Evolutionary conservation across 2,888 invertebrate genomes (phyloP), one percentile per base, ranked within the genome.

Genomic region (Epicampocera succincta): DNA sequence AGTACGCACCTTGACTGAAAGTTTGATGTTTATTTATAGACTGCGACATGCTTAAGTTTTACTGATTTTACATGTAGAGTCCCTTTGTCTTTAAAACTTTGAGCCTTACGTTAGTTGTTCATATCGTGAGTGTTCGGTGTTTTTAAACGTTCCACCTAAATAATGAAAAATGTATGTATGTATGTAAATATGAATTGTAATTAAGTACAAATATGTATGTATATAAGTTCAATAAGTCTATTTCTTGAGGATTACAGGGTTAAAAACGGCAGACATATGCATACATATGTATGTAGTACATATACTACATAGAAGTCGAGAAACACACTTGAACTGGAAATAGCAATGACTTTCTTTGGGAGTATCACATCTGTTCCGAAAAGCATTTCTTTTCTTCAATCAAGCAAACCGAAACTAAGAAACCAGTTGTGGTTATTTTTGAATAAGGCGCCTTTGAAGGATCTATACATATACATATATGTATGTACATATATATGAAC

Each of bases 1-100:
- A 9, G 38, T 48, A 76, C 72, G 13, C 75, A 82, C 82, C 71
- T 78, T 78, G 82, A 71, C 60, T 74, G 44, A 44, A 71, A 50
- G 54, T 71, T 66, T 75, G 73, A 66, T 73, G 72, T 52, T 72
- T 73, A 68, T 60, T 79, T 46, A 73, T 44, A 52, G 72, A 72
- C 78, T 66, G 82, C 78, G 78, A 82, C 82, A 82, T 82, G 60
- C 78, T 82, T 81, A 69, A 56, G n/a, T 54, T 82, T 52, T 54
- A 68, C 56, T 81, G 73, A 46, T 71, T 13, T 58, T 58, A 65
- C 25, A 13, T 54, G 19, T 61, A 40, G 21, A 60, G 60, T 77
- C 65, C 60, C 74, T 65, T 58, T 58, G 54, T 78, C 66, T 66
- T 66, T 52, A 21, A 69, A 56, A 61, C 52, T 79, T 73, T 79